A percentile compares a stretch with the other conserved stretches of the same genome.
Conservation (phyloP, 2,797 vertebrate species). For the Parotocinclus haroldoi region DNA sequence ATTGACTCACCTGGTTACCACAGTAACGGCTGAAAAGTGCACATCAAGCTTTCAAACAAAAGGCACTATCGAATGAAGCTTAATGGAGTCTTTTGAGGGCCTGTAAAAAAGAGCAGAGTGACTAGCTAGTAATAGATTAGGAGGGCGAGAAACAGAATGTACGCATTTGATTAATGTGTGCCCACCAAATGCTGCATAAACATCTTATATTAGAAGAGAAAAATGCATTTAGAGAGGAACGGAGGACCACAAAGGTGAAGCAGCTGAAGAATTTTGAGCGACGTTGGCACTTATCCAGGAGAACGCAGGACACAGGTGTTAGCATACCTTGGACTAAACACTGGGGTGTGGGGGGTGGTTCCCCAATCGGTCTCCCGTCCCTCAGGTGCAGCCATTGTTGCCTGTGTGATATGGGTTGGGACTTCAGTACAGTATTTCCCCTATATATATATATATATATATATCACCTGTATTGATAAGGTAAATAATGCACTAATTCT, state of each 20-base stretch:
- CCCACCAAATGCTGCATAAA: constrained; percentile 18
- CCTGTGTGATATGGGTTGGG: no score
- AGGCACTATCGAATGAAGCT: constrained; percentile 59
- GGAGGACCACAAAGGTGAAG: not conserved
- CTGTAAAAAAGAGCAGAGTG: constrained; percentile 48
- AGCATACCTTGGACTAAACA: no score
- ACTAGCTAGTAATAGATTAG: constrained; percentile 35
- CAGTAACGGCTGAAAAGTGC: constrained; percentile 59
- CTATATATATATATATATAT: no score
- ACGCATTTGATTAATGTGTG: constrained; percentile 31
- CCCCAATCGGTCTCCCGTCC: no score
- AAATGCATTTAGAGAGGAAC: constrained; percentile 2
- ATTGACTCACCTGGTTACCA: constrained; percentile 66
- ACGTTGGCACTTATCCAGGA: no score
- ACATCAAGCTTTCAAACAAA: constrained; percentile 52
- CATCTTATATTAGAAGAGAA: constrained; percentile 4
- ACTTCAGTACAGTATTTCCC: no score
- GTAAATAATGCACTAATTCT: no score
- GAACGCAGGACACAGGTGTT: no score
- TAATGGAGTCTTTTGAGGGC: constrained; percentile 56
- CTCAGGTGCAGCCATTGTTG: no score
- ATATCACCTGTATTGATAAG: no score
- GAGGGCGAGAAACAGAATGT: constrained; percentile 11
- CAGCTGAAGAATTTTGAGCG: not conserved
- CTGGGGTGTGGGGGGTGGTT: no score